Evolutionary conservation across 2,888 invertebrate species (phyloP), one percentile per base, ranked within the genome.

Genomic region (Ernsta delagoae): DNA sequence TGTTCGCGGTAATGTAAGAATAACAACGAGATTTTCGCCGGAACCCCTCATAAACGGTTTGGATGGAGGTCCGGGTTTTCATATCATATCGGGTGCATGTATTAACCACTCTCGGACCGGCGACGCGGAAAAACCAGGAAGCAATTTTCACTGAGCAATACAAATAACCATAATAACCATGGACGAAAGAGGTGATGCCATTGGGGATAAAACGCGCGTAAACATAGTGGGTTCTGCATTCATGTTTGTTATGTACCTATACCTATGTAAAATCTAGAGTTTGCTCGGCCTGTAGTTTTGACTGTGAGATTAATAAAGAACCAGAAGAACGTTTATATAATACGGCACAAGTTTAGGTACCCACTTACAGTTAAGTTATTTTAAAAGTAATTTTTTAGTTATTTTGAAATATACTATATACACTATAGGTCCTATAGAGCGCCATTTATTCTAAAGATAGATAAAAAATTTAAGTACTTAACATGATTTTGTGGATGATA

Each of bases 1-100:
- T 84, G 83, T 86, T 84, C 80, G 77, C 74, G 78, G 81, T 85
- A 86, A 89, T 86, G 83, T 78, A 84, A 87, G 79, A 87, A 85
- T 79, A 87, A 86, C 85, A 85, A 75, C 67, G 80, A 79, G 79
- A 74, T 79, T 75, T 80, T 82, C 78, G 75, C 73, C 69, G 78
- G 77, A 74, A 78, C 84, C 84, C 85, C 80, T 82, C 80, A 78
- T 83, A 85, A 85, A 85, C 81, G 79, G 78, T 83, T 83, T 79
- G 78, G 77, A 76, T 79, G 77, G 78, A 80, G 75, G 77, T 81
- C 78, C 78, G 74, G 75, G 77, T 79, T 78, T 81, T 81, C 78
- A 79, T 82, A 84, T 81, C 78, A 75, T 76, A 75, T 77, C 76
- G 77, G 79, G 74, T 80, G 81, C 78, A 78, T 77, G 77, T 78